These are phyloP conservation scores for Karalla daura DNA, from an alignment of 2,797 vertebrate species.

Conservation along the genomic window DNA sequence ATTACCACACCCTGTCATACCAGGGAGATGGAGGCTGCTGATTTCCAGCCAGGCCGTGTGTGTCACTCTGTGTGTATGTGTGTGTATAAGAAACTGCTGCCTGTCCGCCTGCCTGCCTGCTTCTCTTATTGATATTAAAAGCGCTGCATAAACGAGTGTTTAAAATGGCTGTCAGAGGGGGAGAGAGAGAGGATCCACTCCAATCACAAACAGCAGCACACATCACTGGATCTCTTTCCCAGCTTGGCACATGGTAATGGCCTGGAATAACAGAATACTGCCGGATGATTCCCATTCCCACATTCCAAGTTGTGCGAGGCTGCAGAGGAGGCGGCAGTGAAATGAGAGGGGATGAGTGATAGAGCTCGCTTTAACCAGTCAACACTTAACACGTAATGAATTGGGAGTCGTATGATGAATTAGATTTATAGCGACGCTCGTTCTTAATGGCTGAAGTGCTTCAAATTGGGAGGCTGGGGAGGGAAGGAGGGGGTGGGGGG, in stretches of 20 bases:
- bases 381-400: slow-evolving; percentile 80
- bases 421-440: slow-evolving; percentile 65
- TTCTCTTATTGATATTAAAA: slow-evolving; percentile 86
- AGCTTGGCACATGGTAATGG: slow-evolving; percentile 80
- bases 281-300: slow-evolving; percentile 71
- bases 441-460: slow-evolving; percentile 71
- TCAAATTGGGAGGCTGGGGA: slow-evolving; percentile 52
- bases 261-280: slow-evolving; percentile 80
- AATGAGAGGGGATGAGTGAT: slow-evolving; percentile 59
- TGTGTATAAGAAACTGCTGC: slow-evolving; percentile 78
- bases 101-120: slow-evolving; percentile 80
- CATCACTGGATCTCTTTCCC: slow-evolving; percentile 79
- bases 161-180: slow-evolving; percentile 81
- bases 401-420: slow-evolving; percentile 75
- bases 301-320: slow-evolving; percentile 54
- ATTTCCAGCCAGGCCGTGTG: slow-evolving; percentile 81
- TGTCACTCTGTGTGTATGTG: slow-evolving; percentile 66
- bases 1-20: slow-evolving; percentile 87
- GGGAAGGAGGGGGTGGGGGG: slow-evolving; percentile 30
- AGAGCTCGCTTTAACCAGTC: slow-evolving; percentile 78
- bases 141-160: slow-evolving; percentile 83
- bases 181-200: slow-evolving; percentile 78
- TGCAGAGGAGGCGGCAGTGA: slow-evolving; percentile 49
- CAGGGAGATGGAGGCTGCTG: slow-evolving; percentile 81
- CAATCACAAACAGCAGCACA: slow-evolving; percentile 80